These are phyloP conservation scores for Steatocranus sp. DNA, from an alignment of 2,797 vertebrate genomes.

Conservation along the genomic window DNA sequence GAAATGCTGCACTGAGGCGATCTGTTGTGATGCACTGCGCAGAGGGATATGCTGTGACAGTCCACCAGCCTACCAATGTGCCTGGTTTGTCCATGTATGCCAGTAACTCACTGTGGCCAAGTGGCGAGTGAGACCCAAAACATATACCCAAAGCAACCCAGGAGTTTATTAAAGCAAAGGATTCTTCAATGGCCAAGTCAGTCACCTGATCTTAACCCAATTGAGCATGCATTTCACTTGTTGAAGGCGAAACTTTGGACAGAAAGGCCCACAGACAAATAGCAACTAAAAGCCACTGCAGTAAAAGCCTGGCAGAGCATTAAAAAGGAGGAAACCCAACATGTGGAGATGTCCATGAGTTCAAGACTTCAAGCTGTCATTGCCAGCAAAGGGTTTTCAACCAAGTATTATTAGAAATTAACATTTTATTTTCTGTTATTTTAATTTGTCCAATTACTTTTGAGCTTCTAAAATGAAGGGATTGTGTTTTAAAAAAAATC, in stretches of 20 bases:
- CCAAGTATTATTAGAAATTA: neutral
- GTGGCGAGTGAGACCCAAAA: neutral
- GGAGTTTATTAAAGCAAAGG: neutral
- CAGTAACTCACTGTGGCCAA: neutral
- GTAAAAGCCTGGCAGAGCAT: neutral
- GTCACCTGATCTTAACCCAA: neutral
- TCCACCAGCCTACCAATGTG: neutral
- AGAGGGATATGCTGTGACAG: neutral
- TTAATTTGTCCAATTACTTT: neutral
- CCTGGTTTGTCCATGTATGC: neutral
- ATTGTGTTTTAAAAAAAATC: neutral
- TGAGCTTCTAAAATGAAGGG: neutral
- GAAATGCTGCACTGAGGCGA: neutral
- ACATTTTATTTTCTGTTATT: neutral
- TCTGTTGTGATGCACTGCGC: neutral
- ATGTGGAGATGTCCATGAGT: neutral
- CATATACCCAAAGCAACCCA: neutral
- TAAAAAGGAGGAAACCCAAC: neutral
- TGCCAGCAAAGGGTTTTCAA: neutral
- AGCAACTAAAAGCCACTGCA: neutral
- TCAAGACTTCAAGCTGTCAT: neutral
- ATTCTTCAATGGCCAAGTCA: neutral
- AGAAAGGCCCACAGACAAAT: neutral
- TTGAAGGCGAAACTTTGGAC: neutral
- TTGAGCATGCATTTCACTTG: neutral